phyloP scores from a whole-genome alignment of 2,113 vertebrate species.

The Mastomys coucha region DNA sequence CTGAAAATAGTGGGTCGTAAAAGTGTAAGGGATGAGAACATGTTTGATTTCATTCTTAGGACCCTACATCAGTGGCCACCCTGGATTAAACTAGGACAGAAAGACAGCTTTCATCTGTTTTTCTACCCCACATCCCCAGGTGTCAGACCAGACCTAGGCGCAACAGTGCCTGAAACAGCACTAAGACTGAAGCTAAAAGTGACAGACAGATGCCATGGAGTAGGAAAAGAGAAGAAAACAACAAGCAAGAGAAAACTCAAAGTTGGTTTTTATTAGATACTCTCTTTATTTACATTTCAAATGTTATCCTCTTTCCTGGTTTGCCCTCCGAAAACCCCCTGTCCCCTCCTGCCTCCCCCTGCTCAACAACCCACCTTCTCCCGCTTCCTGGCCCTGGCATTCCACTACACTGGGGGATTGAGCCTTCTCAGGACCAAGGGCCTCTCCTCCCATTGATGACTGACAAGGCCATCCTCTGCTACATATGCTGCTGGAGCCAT shows the following conservation, averaged over 20 bases:
- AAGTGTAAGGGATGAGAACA: neutral
- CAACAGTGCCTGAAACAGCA: neutral
- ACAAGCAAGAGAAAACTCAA: neutral
- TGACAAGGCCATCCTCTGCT: too few relatives aligned
- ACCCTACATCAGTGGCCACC: neutral
- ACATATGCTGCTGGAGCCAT: too few relatives aligned
- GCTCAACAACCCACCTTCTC: too few relatives aligned
- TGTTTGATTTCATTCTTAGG: neutral
- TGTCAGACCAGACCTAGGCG: neutral
- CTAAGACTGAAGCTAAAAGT: neutral
- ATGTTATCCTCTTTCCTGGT: too few relatives aligned
- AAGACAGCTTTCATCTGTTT: neutral
- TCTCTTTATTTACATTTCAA: too few relatives aligned
- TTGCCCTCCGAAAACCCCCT: too few relatives aligned
- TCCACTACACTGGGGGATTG: too few relatives aligned
- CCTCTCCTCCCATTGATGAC: too few relatives aligned
- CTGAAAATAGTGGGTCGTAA: neutral
- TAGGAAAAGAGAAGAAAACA: neutral
- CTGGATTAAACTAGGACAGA: neutral
- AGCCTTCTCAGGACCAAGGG: too few relatives aligned
- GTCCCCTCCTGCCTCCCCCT: too few relatives aligned
- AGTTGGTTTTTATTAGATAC: neutral
- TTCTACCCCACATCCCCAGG: neutral
- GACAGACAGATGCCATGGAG: neutral
- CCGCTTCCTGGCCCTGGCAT: too few relatives aligned